Percentiles rank a stretch among this genome's conserved stretches.
These are phyloP conservation scores for Adineta ricciae DNA, from an alignment of 2,888 invertebrate species.

Conservation along the genomic window DNA sequence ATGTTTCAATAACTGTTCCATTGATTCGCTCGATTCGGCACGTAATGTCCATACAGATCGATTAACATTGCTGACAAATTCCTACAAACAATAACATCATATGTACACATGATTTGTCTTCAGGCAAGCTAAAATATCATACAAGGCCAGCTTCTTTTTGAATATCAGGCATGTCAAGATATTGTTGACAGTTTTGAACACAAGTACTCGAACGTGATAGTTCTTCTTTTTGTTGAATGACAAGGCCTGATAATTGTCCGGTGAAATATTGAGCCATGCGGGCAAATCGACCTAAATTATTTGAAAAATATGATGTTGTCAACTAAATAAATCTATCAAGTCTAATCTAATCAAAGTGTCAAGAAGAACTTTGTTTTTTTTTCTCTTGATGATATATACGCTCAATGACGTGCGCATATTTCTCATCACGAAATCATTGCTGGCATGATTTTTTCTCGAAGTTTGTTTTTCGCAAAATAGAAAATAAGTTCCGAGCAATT, in stretches of 20 bases:
- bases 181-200: constrained; percentile 11
- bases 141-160: background rate
- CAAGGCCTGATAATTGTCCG: background rate
- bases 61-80: background rate
- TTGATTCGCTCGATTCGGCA: background rate
- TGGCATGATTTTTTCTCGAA: too few relatives aligned
- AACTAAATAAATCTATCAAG: too few relatives aligned
- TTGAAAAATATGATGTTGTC: too few relatives aligned
- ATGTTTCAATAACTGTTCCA: constrained; percentile 14
- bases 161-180: background rate
- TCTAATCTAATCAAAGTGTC: background rate
- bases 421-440: too few relatives aligned
- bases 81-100: background rate
- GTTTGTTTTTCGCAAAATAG: too few relatives aligned
- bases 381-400: background rate
- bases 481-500: too few relatives aligned
- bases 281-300: background rate
- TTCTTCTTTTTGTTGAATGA: constrained; percentile 3
- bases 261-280: background rate
- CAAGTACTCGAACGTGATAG: background rate
- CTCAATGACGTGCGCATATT: background rate
- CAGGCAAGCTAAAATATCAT: background rate
- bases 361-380: background rate
- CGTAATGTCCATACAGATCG: background rate
- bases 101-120: background rate